A percentile compares a stretch with the other conserved stretches of the same genome.
Conservation (phyloP, 2,888 invertebrate genomes). For the Fragum sueziense region DNA sequence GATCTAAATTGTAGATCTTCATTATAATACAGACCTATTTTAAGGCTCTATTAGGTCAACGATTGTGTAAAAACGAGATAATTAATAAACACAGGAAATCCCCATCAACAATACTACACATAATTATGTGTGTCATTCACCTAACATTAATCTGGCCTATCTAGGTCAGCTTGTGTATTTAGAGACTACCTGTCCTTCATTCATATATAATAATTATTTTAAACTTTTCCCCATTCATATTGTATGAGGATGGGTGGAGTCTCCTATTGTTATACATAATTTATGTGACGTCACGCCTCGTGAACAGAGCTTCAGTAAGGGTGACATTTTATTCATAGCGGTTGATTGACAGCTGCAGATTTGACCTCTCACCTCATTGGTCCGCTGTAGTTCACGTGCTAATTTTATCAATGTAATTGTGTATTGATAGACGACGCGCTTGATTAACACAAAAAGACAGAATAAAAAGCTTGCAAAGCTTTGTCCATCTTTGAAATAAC, state of each 20-base stretch:
- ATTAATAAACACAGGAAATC: conserved; percentile 12
- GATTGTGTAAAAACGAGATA: neutral
- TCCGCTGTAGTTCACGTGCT: conserved; percentile 72
- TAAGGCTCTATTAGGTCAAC: neutral
- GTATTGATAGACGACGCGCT: neutral
- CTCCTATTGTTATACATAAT: conserved; percentile 51
- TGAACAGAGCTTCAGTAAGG: conserved; percentile 36
- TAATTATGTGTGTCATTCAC: conserved; percentile 26
- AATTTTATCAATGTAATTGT: conserved; percentile 71
- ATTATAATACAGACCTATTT: too few relatives aligned
- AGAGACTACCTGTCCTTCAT: conserved; percentile 16
- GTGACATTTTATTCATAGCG: conserved; percentile 60
- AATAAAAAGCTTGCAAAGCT: neutral
- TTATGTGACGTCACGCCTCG: conserved; percentile 66
- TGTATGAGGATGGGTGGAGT: conserved; percentile 40
- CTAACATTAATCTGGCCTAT: conserved; percentile 12
- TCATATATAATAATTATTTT: conserved; percentile 16
- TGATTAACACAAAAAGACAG: neutral
- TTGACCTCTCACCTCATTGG: conserved; percentile 66
- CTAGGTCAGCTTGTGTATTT: conserved; percentile 23
- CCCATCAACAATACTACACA: conserved; percentile 14
- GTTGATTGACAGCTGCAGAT: conserved; percentile 61
- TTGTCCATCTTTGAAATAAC: too few relatives aligned
- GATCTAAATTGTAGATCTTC: too few relatives aligned
- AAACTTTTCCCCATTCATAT: conserved; percentile 30